Evolutionary conservation across 2,888 invertebrate species (phyloP), one percentile per base, ranked within the genome.

Genomic region (Cephus pygmeus): DNA sequence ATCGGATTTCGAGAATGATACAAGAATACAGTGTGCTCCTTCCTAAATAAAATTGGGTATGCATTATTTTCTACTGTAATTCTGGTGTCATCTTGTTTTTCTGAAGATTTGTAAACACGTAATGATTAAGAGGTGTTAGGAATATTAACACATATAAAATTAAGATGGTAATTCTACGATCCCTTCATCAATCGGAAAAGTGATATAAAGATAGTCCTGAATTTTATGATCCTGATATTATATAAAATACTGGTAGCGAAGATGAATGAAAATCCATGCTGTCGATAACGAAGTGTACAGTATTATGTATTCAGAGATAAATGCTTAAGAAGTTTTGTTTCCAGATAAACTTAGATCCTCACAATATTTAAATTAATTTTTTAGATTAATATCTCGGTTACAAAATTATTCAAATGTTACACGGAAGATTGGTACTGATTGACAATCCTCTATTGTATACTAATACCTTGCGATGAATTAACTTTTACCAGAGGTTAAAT

Each of bases 21-120:
- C 76, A 76, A 83, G 84, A 74, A 80, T 82, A 40, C 85, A 85
- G 36, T 85, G 85, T 77, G 80, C 82, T 75, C 83, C 83, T 36
- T 87, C 85, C 79, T 87, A 85, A 79, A 84, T 36, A 1, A 36
- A 76, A 76, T 31, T n/a, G 73, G 56, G 23, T 56, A 56, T 56
- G 56, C 75, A 75, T 77, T 77, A 69, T 71, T 56, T 56, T 56
- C 56, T 56, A 56, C 23, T 56, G 56, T 23, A 56, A 23, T 56
- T 23, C 56, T 56, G 56, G 56, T 56, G 23, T 56, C 56, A 56
- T 56, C 56, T 56, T 56, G 23, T 56, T 56, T 56, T 56, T 56
- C 23, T 56, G 56, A 56, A 56, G 56, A 56, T 56, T 56, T 56
- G 56, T 56, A 23, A 56, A 56, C 56, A 23, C 23, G 23, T 56